These are phyloP conservation scores for Arbacia lixula DNA, from an alignment of 53 echinoderm and acorn worm species.

Conservation along the genomic window DNA sequence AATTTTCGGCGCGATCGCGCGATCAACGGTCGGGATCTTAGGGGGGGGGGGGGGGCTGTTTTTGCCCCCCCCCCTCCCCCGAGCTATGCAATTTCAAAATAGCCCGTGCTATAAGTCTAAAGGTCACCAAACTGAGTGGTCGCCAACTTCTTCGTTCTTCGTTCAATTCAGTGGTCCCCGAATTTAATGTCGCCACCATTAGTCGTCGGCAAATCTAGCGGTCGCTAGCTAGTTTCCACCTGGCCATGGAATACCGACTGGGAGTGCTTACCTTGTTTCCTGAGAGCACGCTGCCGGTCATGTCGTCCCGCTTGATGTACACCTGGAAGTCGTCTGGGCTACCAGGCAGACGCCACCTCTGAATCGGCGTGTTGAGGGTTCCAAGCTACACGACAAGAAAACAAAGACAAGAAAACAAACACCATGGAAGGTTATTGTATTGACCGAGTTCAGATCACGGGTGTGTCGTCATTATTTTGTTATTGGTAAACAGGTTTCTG, in stretches of 20 bases:
- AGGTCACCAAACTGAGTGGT: not conserved
- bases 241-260: not conserved
- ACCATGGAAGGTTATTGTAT: no score
- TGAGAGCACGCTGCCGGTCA: constrained; percentile 68
- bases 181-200: not conserved
- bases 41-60: no score
- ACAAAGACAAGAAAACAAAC: not conserved
- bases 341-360: constrained; percentile 71
- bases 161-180: not conserved
- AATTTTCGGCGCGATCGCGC: no score
- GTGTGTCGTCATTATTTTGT: not conserved
- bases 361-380: constrained; percentile 68
- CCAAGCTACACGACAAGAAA: constrained; percentile 5
- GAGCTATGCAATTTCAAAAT: no score
- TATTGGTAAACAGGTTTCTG: no score
- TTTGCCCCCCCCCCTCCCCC: no score
- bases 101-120: not conserved
- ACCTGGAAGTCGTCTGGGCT: constrained; percentile 69
- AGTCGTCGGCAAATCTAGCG: not conserved
- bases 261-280: constrained; percentile 69
- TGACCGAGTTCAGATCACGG: no score
- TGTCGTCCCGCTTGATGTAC: constrained; percentile 75
- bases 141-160: not conserved
- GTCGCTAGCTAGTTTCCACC: not conserved
- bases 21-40: no score